Base-by-base conservation (phyloP, 2,888 invertebrate species). In the Lasioglossum villosulum region DNA sequence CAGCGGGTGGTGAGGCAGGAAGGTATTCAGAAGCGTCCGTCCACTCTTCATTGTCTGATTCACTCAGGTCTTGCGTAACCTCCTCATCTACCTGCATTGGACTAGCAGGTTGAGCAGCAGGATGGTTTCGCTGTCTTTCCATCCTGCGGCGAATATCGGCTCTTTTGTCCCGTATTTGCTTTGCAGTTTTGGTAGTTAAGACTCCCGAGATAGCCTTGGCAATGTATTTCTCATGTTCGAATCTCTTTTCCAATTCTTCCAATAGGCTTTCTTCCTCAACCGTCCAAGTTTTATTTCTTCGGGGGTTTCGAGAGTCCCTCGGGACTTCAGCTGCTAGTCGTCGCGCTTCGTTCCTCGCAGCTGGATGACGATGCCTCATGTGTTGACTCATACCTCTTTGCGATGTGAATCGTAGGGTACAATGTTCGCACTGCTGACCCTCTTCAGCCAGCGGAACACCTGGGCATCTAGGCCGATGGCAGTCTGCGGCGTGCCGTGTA, bases 121-220 rank as follows among this genome's bases (percentile, higher is more conserved):
- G 56, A 56, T 2, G 56, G 19, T 0, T 56, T 1, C 56, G 71
- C 12, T 42, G 39, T 14, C 71, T 71, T 42, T 3, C 42, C 42
- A 45, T 4, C 71, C 4, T 42, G 42, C 71, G 71, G 27, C 27
- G 19, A 8, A 2, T 23, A 56, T 56, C 56, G 14, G 56, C 56
- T 6, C 56, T 56, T 6, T 56, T 56, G 42, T 71, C 71, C 39
- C 71, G 71, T 5, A 71, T 71, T 42, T 71, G 71, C 12, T 71
- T 71, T 0, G 4, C 4, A 0, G 14, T 71, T 4, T 71, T 71
- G 0, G 71, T 71, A 0, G 39, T 71, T 4, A 71, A 14, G n/a
- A 71, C 14, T 23, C 45, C 12, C n/a, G 71, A 39, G 14, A 71
- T 71, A 45, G 71, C 71, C 16, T 4, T 16, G 27, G 71, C 71